These are phyloP conservation scores for Epinotia demarniana DNA, from an alignment of 2,888 invertebrate genomes.

Conservation along the genomic window DNA sequence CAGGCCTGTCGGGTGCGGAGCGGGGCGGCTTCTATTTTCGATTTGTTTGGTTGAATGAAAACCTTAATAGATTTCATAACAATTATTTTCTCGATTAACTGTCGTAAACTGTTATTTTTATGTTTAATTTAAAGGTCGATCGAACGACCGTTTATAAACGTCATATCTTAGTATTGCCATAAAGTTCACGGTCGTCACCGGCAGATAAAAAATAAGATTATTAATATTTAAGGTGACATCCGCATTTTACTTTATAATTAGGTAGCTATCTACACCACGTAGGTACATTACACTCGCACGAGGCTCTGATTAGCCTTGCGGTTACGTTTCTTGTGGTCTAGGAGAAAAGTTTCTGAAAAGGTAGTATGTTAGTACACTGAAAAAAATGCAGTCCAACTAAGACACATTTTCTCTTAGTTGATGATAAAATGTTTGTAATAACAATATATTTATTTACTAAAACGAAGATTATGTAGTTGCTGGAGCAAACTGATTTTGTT, in stretches of 20 bases:
- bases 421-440: no score
- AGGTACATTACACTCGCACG: conserved; percentile 12
- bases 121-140: conserved; percentile 40
- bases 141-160: conserved; percentile 34
- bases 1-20: conserved; percentile 49
- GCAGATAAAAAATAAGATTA: conserved; percentile 47
- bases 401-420: no score
- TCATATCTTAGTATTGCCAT: conserved; percentile 45
- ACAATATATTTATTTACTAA: no score
- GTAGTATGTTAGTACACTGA: background rate
- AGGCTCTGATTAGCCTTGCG: conserved; percentile 9
- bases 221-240: conserved; percentile 36
- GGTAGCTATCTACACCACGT: conserved; percentile 11
- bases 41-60: conserved; percentile 34
- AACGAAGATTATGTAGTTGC: no score
- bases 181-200: conserved; percentile 50
- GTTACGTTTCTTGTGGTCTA: conserved; percentile 12
- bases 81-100: conserved; percentile 39
- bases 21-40: conserved; percentile 53
- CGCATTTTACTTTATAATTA: conserved; percentile 43
- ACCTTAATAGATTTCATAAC: conserved; percentile 42
- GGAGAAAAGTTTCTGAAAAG: conserved; percentile 21
- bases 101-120: conserved; percentile 42
- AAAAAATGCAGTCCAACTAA: no score
- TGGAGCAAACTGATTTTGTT: no score